Conservation (phyloP, 2,888 invertebrate genomes). For the Augochlorella aurata region DNA sequence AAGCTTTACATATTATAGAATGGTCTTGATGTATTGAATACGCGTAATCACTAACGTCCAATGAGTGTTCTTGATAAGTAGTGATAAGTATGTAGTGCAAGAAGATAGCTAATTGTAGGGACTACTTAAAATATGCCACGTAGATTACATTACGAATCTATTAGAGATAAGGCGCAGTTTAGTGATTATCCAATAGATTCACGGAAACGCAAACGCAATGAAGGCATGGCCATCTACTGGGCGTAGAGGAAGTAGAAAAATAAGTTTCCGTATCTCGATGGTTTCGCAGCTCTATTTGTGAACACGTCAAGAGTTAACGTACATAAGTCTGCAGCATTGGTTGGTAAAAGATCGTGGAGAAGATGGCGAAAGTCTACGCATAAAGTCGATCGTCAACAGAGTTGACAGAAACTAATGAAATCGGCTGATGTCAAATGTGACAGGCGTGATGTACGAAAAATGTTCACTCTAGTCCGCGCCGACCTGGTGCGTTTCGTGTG, state of each 20-base stretch:
- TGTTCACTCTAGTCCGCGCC: constrained; percentile 61
- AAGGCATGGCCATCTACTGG: constrained; percentile 58
- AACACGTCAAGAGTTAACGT: constrained; percentile 52
- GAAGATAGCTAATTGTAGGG: background rate
- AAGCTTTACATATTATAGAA: constrained; percentile 28
- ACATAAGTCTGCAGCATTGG: constrained; percentile 34
- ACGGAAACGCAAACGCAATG: constrained; percentile 1
- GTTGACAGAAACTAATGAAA: constrained; percentile 60
- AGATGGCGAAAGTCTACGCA: constrained; percentile 70
- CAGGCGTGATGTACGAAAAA: constrained; percentile 57
- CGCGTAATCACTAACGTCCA: background rate
- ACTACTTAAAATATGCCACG: background rate
- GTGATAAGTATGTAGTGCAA: background rate
- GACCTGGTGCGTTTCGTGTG: constrained; percentile 61
- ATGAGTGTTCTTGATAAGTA: background rate
- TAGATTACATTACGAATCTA: background rate
- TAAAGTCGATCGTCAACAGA: constrained; percentile 63
- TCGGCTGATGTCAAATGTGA: constrained; percentile 67
- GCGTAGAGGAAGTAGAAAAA: constrained; percentile 24
- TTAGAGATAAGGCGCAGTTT: background rate
- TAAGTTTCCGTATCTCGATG: constrained; percentile 32
- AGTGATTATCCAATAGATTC: constrained; percentile 9
- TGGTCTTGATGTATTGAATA: constrained; percentile 1
- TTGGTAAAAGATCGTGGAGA: constrained; percentile 34
- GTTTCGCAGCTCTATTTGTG: constrained; percentile 52